Percentiles rank a stretch among this genome's conserved stretches.
These are phyloP conservation scores for Ladona fulva DNA, from an alignment of 1,140 invertebrate species.

Conservation along the genomic window DNA sequence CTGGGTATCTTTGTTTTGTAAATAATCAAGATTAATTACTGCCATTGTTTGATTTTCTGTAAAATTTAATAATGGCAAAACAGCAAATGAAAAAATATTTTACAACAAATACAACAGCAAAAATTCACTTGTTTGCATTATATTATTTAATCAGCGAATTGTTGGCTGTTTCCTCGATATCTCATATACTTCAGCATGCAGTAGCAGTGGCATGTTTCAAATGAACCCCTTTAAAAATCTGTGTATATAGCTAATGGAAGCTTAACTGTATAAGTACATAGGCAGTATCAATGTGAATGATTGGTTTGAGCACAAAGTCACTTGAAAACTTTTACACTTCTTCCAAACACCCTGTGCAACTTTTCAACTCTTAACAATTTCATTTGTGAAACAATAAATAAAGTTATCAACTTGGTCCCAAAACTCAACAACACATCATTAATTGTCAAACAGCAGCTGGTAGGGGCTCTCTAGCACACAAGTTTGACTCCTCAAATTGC, in stretches of 20 bases:
- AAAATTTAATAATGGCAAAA: background rate
- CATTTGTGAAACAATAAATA: background rate
- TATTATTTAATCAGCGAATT: background rate
- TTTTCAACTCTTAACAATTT: too few species aligned
- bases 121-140: background rate
- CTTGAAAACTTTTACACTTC: too few species aligned
- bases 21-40: background rate
- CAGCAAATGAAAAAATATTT: slow-evolving; percentile 6
- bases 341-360: too few species aligned
- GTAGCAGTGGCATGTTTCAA: too few species aligned
- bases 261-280: background rate
- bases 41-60: background rate
- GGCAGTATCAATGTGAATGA: background rate
- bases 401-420: background rate
- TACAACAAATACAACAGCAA: slow-evolving; percentile 2
- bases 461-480: slow-evolving; percentile 32
- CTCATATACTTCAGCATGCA: too few species aligned
- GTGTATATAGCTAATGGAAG: too few species aligned
- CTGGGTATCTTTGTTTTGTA: too few species aligned
- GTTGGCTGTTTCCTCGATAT: too few species aligned
- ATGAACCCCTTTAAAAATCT: too few species aligned
- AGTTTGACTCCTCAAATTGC: slow-evolving; percentile 45
- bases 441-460: background rate
- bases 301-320: background rate
- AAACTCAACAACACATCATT: background rate